Percentiles rank a stretch among this genome's conserved stretches.
Evolutionary conservation across 1,140 invertebrate genomes (phyloP).

Genomic region (Procambarus virginalis): DNA sequence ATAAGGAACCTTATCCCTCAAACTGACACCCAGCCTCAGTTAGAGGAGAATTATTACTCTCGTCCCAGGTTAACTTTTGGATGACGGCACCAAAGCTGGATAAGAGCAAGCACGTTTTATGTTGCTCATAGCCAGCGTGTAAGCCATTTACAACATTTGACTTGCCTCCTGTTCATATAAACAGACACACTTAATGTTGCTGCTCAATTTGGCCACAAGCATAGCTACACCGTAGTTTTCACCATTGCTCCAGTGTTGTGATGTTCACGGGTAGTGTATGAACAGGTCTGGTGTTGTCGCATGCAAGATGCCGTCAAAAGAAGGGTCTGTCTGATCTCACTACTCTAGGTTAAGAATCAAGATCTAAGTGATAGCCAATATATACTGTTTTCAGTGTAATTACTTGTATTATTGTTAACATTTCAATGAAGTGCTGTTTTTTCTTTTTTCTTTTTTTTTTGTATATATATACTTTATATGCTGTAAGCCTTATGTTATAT

Average conservation of each 20-base stretch:
- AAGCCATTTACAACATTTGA: neutral
- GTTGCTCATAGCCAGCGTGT: neutral
- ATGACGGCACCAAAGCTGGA: slow-evolving; percentile 13
- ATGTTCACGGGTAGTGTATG: slow-evolving; percentile 50
- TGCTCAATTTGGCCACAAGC: slow-evolving; percentile 53
- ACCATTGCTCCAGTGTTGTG: slow-evolving; percentile 54
- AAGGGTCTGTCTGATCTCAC: slow-evolving; percentile 65
- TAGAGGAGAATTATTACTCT: neutral
- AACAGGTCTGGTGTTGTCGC: slow-evolving; percentile 18
- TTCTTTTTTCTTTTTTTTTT: neutral
- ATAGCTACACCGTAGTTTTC: slow-evolving; percentile 32
- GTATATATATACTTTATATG: slow-evolving; percentile 46
- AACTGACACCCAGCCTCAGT: slow-evolving; percentile 7
- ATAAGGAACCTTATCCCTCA: slow-evolving; percentile 17
- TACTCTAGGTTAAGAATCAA: slow-evolving; percentile 65
- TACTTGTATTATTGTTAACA: slow-evolving; percentile 61
- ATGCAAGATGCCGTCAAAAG: slow-evolving; percentile 39
- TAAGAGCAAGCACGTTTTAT: neutral
- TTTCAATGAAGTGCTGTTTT: slow-evolving; percentile 28
- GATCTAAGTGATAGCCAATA: slow-evolving; percentile 65
- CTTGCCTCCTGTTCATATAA: slow-evolving; percentile 32
- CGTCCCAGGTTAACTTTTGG: slow-evolving; percentile 4
- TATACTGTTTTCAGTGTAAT: slow-evolving; percentile 65
- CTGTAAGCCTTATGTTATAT: slow-evolving; percentile 45
- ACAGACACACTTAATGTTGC: slow-evolving; percentile 37